phyloP scores from a whole-genome alignment of 2,888 invertebrate genomes.

The Corbicula japonica region DNA sequence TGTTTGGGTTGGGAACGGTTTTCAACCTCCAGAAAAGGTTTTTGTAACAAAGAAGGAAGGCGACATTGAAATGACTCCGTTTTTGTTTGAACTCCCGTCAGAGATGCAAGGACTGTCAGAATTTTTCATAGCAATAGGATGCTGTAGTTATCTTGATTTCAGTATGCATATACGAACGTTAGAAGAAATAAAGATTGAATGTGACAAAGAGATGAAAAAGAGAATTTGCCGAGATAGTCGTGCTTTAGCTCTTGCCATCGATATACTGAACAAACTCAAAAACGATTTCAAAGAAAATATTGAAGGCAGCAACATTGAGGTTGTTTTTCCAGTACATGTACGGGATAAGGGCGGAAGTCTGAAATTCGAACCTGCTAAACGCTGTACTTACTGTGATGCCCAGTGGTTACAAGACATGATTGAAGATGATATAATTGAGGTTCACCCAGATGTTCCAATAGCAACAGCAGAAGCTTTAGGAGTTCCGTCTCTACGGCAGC shows the following conservation, averaged over 20 bases:
- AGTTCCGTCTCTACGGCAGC: conserved; percentile 77
- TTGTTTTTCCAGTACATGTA: conserved; percentile 33
- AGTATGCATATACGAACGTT: conserved; percentile 14
- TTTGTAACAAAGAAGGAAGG: conserved; percentile 5
- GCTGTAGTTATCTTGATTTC: not conserved
- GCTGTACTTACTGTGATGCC: conserved; percentile 48
- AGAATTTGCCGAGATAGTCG: not conserved
- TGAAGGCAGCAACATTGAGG: not conserved
- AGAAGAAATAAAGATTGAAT: not conserved
- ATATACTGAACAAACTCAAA: conserved; percentile 23
- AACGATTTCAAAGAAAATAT: not conserved
- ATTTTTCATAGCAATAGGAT: conserved; percentile 23
- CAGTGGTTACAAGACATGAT: conserved; percentile 40
- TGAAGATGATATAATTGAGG: conserved; percentile 21
- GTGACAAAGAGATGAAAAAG: not conserved
- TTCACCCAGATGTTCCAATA: conserved; percentile 73
- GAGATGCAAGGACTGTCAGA: conserved; percentile 4
- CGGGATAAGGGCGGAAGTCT: conserved; percentile 2
- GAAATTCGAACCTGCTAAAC: conserved; percentile 9
- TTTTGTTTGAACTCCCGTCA: conserved; percentile 3
- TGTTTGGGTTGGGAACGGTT: conserved; percentile 16
- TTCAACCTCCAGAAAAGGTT: conserved; percentile 1
- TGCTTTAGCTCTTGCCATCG: not conserved
- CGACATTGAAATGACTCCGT: conserved; percentile 10
- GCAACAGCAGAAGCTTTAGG: conserved; percentile 73